phyloP scores from a whole-genome alignment of 2,113 vertebrate genomes.

The Hydrochoerus hydrochaeris region DNA sequence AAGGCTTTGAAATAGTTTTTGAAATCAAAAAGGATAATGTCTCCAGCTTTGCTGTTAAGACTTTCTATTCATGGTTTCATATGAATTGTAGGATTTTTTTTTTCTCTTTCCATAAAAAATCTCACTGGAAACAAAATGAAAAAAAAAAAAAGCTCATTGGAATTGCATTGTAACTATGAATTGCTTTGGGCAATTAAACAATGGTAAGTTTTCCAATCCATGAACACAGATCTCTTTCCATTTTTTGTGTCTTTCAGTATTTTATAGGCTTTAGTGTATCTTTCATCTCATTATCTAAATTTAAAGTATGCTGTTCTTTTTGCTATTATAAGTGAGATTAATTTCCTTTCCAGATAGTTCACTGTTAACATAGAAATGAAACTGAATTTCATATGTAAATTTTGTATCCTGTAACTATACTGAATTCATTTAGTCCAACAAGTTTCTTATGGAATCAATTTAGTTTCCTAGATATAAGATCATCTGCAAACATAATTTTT shows the following conservation, averaged over 20 bases:
- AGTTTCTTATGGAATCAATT: neutral
- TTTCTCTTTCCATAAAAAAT: neutral
- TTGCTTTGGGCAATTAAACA: neutral
- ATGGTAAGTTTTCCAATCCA: slow-evolving; percentile 5
- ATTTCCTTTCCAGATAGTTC: neutral
- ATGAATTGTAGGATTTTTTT: neutral
- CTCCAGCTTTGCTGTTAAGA: neutral
- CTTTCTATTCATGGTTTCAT: neutral
- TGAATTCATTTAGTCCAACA: neutral
- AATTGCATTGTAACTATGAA: neutral
- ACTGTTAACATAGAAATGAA: neutral
- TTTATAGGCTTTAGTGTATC: neutral
- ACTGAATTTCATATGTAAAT: neutral
- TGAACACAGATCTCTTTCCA: neutral
- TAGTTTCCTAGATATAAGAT: neutral
- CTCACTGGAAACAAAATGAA: neutral
- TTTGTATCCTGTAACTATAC: neutral
- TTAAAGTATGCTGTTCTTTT: neutral
- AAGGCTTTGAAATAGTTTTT: neutral
- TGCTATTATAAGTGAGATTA: neutral
- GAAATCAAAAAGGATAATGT: neutral
- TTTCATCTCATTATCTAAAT: neutral
- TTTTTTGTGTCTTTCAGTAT: neutral
- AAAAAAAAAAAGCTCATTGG: neutral
- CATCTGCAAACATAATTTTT: slow-evolving; percentile 2